Conservation (phyloP, 2,888 invertebrate genomes). For the Drosophila quasianomalipes region DNA sequence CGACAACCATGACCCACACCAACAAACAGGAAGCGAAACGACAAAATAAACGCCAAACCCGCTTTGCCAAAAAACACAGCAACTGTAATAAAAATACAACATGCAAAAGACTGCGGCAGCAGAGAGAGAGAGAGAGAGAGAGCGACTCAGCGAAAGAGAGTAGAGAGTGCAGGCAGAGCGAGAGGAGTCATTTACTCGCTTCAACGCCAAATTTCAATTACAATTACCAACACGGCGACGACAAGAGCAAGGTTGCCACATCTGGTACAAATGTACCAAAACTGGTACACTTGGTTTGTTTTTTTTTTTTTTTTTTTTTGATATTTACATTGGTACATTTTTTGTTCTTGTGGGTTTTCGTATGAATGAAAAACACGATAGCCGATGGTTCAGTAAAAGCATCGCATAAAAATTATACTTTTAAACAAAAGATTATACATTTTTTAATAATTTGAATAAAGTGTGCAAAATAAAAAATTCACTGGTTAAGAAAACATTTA, state of each 20-base stretch:
- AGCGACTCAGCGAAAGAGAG: constrained; percentile 19
- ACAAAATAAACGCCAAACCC: constrained; percentile 60
- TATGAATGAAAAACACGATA: background rate
- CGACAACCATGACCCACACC: constrained; percentile 84
- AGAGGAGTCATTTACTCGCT: constrained; percentile 70
- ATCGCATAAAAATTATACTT: background rate
- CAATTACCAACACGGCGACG: constrained; percentile 69
- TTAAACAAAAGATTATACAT: too few species aligned
- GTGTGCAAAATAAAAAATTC: background rate
- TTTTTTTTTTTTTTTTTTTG: background rate
- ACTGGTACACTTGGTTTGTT: background rate
- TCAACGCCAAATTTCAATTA: constrained; percentile 83
- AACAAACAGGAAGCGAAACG: constrained; percentile 72
- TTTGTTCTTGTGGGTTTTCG: background rate
- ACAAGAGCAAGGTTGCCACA: constrained; percentile 11
- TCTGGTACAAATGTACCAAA: constrained; percentile 16
- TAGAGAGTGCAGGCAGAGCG: constrained; percentile 16
- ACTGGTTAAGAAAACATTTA: background rate
- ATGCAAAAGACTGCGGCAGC: constrained; percentile 18
- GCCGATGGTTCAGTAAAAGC: background rate
- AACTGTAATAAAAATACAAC: constrained; percentile 70
- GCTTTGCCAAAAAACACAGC: constrained; percentile 63
- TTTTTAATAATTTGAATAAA: background rate
- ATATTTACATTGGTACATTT: background rate
- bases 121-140: constrained; percentile 2